Evolutionary conservation across 2,888 invertebrate genomes (phyloP).

Genomic region (Phyllotreta cruciferae): DNA sequence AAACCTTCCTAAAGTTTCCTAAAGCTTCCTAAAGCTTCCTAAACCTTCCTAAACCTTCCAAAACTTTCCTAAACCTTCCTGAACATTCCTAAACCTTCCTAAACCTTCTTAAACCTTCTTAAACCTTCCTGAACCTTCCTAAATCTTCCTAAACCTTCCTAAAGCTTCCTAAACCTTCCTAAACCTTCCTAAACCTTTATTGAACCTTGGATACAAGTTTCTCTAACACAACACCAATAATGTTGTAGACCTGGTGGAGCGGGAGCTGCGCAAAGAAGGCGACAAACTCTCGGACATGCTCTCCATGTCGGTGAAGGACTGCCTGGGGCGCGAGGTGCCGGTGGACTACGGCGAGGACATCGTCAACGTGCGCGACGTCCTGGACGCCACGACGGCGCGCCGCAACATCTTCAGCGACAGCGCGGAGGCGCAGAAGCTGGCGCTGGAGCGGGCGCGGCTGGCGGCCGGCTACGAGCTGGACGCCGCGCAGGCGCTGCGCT

Average conservation of each 20-base stretch:
- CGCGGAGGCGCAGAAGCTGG: slow-evolving; percentile 77
- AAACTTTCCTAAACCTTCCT: no score
- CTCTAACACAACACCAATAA: no score
- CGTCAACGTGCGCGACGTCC: slow-evolving; percentile 72
- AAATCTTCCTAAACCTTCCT: no score
- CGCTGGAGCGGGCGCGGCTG: slow-evolving; percentile 79
- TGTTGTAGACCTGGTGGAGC: slow-evolving; percentile 68
- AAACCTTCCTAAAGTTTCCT: no score
- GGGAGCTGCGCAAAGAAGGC: slow-evolving; percentile 74
- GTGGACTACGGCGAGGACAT: slow-evolving; percentile 77
- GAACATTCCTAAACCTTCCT: no score
- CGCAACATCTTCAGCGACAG: slow-evolving; percentile 77
- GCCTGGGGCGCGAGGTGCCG: slow-evolving; percentile 72
- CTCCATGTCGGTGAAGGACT: slow-evolving; percentile 80
- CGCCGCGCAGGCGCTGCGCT: slow-evolving; percentile 75
- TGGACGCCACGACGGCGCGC: slow-evolving; percentile 73
- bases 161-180: no score
- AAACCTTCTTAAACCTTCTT: no score
- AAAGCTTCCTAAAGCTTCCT: no score
- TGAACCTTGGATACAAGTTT: no score
- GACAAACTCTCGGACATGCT: slow-evolving; percentile 80
- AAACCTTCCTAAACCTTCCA: no score
- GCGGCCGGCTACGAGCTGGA: slow-evolving; percentile 80
- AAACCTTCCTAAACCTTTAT: no score
- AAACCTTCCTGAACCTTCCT: no score